A percentile compares a stretch with the other conserved stretches of the same genome.
Conservation (phyloP, 2,797 vertebrate genomes). For the Potorous gilbertii region DNA sequence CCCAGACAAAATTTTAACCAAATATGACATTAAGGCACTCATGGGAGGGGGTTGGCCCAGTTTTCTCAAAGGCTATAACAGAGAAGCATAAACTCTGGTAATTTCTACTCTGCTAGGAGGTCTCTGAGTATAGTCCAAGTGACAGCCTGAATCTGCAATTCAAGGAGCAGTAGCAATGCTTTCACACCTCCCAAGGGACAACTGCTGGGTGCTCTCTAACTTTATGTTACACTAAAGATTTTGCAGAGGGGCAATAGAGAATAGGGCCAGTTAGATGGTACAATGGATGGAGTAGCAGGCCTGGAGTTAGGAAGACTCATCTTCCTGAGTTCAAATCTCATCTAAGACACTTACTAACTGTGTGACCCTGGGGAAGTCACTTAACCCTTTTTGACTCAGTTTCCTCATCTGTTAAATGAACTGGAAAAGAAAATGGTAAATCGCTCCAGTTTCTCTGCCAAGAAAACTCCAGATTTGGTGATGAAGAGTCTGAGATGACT, state of each 20-base stretch:
- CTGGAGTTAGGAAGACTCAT: background rate
- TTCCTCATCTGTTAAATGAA: background rate
- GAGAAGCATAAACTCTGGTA: background rate
- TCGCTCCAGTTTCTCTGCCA: background rate
- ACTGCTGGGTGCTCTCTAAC: background rate
- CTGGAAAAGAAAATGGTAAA: background rate
- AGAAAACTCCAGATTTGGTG: background rate
- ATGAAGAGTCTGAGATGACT: background rate
- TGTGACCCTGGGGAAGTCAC: background rate
- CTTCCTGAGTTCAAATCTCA: background rate
- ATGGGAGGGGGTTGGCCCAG: background rate
- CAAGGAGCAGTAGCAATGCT: background rate
- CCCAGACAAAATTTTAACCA: background rate
- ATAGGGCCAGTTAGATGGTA: no score
- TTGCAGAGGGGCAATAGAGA: background rate
- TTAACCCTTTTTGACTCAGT: background rate
- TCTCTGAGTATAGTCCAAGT: background rate
- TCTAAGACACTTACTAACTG: background rate
- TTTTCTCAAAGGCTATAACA: background rate
- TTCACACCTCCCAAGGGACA: background rate
- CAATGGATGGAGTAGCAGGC: no score
- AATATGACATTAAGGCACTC: background rate
- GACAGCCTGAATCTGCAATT: background rate
- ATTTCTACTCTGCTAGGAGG: background rate
- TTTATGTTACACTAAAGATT: background rate